Evolutionary conservation across 2,797 vertebrate genomes (phyloP).

Genomic region (Hemitrygon akajei): DNA sequence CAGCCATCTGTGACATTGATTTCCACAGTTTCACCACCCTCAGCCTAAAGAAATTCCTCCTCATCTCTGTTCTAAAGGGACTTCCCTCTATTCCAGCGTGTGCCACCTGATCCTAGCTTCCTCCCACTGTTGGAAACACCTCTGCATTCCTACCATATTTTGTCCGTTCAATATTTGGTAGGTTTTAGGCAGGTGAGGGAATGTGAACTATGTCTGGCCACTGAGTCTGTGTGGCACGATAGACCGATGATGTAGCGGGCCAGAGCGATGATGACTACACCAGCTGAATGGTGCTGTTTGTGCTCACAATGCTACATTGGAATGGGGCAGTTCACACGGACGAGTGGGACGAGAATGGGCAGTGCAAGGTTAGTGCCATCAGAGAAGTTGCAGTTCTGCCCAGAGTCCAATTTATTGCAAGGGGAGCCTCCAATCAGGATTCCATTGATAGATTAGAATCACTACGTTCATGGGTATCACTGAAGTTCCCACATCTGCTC

Average conservation of each 20-base stretch:
- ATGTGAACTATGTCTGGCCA: neutral
- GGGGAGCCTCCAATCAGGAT: neutral
- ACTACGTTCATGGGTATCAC: neutral
- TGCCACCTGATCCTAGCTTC: too few species aligned
- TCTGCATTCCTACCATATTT: too few species aligned
- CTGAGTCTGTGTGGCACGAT: neutral
- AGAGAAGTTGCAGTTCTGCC: neutral
- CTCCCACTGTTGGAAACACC: too few species aligned
- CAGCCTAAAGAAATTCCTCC: too few species aligned
- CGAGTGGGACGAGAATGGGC: neutral
- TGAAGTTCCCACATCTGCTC: neutral
- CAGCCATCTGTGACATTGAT: too few species aligned
- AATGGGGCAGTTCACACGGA: neutral
- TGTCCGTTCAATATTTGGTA: too few species aligned
- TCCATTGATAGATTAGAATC: neutral
- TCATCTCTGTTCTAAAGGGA: too few species aligned
- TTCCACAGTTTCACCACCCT: too few species aligned
- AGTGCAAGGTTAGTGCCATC: too few species aligned
- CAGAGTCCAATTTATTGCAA: neutral
- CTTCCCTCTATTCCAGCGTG: too few species aligned
- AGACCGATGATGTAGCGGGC: neutral
- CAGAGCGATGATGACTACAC: neutral
- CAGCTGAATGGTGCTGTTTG: neutral
- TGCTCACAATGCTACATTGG: too few species aligned
- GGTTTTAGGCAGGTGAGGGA: neutral